Percentiles rank a stretch among this genome's conserved stretches.
Conservation (phyloP, 2,797 vertebrate genomes). For the Malacoctenus gilli region DNA sequence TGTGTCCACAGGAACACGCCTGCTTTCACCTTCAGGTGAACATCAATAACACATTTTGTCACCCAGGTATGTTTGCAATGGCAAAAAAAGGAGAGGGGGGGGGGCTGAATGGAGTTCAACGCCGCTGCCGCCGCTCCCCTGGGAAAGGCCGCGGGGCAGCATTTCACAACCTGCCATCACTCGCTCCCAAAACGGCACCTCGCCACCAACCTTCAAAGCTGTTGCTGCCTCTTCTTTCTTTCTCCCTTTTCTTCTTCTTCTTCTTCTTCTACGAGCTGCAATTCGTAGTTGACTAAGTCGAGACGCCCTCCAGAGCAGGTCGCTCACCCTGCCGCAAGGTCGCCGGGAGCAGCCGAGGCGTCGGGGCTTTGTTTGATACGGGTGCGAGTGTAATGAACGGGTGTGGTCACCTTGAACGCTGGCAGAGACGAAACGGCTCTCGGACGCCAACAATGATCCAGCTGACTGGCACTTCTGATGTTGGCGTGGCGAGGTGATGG, state of each 20-base stretch:
- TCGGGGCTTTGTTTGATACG: conserved; percentile 7
- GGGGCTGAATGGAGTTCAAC: conserved; percentile 68
- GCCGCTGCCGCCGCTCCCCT: conserved; percentile 37
- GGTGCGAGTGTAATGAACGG: conserved; percentile 17
- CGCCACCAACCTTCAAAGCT: conserved; percentile 58
- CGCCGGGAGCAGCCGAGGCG: conserved; percentile 8
- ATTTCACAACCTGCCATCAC: conserved; percentile 75
- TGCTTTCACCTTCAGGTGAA: conserved; percentile 74
- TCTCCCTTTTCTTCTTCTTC: conserved; percentile 25
- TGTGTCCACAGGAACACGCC: conserved; percentile 60
- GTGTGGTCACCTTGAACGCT: conserved; percentile 50
- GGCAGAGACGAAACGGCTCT: conserved; percentile 28
- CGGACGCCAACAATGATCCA: conserved; percentile 21
- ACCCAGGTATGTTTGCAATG: conserved; percentile 74
- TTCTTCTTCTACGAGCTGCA: not conserved
- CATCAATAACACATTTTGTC: conserved; percentile 76
- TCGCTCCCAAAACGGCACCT: conserved; percentile 60
- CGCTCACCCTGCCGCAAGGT: conserved; percentile 12
- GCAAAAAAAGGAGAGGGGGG: too few relatives aligned
- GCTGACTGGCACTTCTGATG: conserved; percentile 24
- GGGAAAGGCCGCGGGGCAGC: conserved; percentile 64
- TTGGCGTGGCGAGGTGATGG: not conserved
- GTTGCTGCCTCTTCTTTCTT: conserved; percentile 27
- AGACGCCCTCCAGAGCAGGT: conserved; percentile 27
- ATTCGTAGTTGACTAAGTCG: conserved; percentile 33